phyloP scores from a whole-genome alignment of 92 coral and sea anemone species.

The Hydrozoanthus gracilis region DNA sequence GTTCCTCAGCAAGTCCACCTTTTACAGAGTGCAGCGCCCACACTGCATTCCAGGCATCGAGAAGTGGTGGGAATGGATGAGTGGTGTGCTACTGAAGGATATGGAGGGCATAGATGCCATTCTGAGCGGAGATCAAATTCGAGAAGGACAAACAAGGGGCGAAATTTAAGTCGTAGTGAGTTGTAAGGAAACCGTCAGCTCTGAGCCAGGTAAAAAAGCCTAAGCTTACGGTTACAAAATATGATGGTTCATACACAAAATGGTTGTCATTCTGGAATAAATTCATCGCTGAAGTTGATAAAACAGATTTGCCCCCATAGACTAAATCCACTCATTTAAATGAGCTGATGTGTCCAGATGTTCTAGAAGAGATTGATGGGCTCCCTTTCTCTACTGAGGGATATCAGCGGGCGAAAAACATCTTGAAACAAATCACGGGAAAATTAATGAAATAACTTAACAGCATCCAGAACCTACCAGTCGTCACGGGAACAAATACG shows the following conservation, averaged over 20 bases:
- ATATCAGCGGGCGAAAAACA: conserved; percentile 62
- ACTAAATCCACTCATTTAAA: conserved; percentile 57
- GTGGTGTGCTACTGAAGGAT: conserved; percentile 10
- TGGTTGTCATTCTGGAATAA: conserved; percentile 7
- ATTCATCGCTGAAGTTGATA: conserved; percentile 31
- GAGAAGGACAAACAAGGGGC: conserved; percentile 23
- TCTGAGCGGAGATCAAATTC: conserved; percentile 49
- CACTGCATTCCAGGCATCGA: conserved; percentile 34
- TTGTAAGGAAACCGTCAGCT: background rate
- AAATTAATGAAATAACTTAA: conserved; percentile 59
- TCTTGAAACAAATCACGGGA: conserved; percentile 61
- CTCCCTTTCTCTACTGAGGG: conserved; percentile 59
- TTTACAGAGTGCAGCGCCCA: conserved; percentile 36
- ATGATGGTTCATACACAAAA: conserved; percentile 1
- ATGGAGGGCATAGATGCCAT: background rate
- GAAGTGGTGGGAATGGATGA: conserved; percentile 50
- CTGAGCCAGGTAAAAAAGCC: background rate
- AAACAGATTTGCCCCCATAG: conserved; percentile 38
- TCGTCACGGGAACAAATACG: conserved; percentile 48
- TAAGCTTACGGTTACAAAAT: background rate
- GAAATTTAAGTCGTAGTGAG: background rate
- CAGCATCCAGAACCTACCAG: conserved; percentile 54
- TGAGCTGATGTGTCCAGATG: conserved; percentile 55
- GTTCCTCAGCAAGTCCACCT: conserved; percentile 36
- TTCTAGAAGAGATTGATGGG: conserved; percentile 53